Percentiles rank a stretch among this genome's conserved stretches.
phyloP scores from a whole-genome alignment of 2,888 invertebrate genomes.

The Nomada lathburiana region DNA sequence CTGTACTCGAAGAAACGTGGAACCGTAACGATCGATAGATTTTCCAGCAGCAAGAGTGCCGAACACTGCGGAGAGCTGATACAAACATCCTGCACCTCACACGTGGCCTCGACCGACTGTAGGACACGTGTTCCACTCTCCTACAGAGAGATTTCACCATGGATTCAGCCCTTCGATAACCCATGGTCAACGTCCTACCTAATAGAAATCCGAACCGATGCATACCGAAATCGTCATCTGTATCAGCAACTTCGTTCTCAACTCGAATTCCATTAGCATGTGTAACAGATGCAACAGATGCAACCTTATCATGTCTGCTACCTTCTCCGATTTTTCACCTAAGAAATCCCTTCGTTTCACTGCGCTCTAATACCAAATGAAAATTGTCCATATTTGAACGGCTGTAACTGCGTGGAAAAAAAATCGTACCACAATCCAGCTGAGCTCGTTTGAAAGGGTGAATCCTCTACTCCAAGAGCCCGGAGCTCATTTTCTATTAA shows the following conservation, averaged over 20 bases:
- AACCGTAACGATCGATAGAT: constrained; percentile 42
- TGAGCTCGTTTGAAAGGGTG: too few relatives aligned
- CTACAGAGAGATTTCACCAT: constrained; percentile 75
- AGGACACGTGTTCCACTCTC: constrained; percentile 83
- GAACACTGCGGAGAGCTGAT: constrained; percentile 46
- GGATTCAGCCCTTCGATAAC: constrained; percentile 44
- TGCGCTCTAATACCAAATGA: not conserved
- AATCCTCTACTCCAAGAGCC: too few relatives aligned
- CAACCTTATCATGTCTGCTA: not conserved
- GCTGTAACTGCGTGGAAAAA: too few relatives aligned
- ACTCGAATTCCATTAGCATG: not conserved
- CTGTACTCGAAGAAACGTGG: not conserved
- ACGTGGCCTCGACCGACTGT: constrained; percentile 80
- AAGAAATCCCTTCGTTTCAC: not conserved
- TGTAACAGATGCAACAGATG: not conserved
- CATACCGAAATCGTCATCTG: not conserved
- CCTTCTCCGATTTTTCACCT: not conserved
- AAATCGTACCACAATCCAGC: too few relatives aligned
- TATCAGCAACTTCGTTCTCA: not conserved
- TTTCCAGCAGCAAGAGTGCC: constrained; percentile 3
- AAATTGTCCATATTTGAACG: too few relatives aligned
- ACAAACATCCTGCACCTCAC: constrained; percentile 76
- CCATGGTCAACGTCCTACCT: not conserved
- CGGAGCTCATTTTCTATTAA: too few relatives aligned
- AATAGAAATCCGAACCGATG: constrained; percentile 12